phyloP scores from a whole-genome alignment of 2,113 vertebrate genomes.

The Gobiocypris rarus region DNA sequence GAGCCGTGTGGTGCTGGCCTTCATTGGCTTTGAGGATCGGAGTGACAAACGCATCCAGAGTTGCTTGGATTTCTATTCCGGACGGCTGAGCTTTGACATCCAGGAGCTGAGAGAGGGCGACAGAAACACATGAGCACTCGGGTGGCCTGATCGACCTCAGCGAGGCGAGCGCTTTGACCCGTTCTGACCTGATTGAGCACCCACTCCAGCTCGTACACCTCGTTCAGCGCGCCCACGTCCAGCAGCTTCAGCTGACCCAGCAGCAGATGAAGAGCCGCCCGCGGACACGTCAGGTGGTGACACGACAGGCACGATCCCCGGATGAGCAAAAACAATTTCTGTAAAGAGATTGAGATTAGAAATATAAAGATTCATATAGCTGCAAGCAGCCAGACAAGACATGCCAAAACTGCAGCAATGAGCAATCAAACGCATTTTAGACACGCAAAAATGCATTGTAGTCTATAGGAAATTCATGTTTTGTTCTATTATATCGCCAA shows the following conservation, averaged over 20 bases:
- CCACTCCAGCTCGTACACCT: slow-evolving; percentile 82
- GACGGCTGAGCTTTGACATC: slow-evolving; percentile 78
- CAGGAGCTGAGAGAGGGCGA: slow-evolving; percentile 73
- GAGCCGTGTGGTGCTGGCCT: slow-evolving; percentile 39
- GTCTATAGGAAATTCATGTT: no score
- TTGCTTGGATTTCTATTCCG: slow-evolving; percentile 80
- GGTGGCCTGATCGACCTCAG: no score
- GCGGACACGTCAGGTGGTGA: slow-evolving; percentile 84
- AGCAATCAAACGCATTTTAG: no score
- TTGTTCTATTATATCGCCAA: no score
- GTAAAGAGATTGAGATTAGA: no score
- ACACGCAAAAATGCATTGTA: no score
- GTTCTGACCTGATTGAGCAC: slow-evolving; percentile 80
- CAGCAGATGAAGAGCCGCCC: slow-evolving; percentile 85
- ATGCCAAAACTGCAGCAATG: no score
- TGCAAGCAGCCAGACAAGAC: no score
- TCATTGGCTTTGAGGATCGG: slow-evolving; percentile 65
- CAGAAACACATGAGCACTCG: not conserved
- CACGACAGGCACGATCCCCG: slow-evolving; percentile 90
- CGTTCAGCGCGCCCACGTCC: slow-evolving; percentile 83
- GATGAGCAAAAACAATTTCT: slow-evolving; percentile 85
- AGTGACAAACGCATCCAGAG: slow-evolving; percentile 75
- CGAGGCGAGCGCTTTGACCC: not conserved
- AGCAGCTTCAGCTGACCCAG: slow-evolving; percentile 86
- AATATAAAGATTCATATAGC: no score